These are phyloP conservation scores for Griposia aprilina DNA, from an alignment of 2,888 invertebrate species.

Conservation along the genomic window DNA sequence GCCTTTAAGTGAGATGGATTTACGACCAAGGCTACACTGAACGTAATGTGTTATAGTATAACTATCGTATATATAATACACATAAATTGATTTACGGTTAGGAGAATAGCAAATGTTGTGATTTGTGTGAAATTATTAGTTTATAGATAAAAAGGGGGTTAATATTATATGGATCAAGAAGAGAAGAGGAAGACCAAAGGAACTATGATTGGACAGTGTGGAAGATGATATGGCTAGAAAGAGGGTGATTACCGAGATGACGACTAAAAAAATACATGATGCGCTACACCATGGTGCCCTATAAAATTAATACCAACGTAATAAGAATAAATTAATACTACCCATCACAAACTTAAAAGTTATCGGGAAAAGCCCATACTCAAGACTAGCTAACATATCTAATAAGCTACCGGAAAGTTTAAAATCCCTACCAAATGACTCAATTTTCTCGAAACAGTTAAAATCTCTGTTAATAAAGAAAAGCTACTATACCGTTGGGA, in stretches of 20 bases:
- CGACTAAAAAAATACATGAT: not conserved
- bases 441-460: too few species aligned
- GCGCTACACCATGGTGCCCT: too few species aligned
- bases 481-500: too few species aligned
- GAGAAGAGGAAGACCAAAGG: not conserved
- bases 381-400: too few species aligned
- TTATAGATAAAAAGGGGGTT: not conserved
- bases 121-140: not conserved
- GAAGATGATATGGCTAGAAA: not conserved
- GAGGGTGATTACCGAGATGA: too few species aligned
- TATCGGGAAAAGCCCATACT: too few species aligned
- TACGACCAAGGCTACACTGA: conserved; percentile 52
- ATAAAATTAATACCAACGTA: too few species aligned
- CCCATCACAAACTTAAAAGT: too few species aligned
- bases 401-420: too few species aligned
- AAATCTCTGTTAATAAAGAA: too few species aligned
- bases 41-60: conserved; percentile 47
- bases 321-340: too few species aligned
- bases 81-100: not conserved
- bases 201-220: not conserved
- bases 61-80: conserved; percentile 40
- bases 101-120: not conserved
- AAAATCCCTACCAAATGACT: too few species aligned
- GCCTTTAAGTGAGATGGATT: conserved; percentile 55
- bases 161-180: not conserved